phyloP scores from a whole-genome alignment of 2,888 invertebrate genomes.

The Caenorhabditis sulstoni region DNA sequence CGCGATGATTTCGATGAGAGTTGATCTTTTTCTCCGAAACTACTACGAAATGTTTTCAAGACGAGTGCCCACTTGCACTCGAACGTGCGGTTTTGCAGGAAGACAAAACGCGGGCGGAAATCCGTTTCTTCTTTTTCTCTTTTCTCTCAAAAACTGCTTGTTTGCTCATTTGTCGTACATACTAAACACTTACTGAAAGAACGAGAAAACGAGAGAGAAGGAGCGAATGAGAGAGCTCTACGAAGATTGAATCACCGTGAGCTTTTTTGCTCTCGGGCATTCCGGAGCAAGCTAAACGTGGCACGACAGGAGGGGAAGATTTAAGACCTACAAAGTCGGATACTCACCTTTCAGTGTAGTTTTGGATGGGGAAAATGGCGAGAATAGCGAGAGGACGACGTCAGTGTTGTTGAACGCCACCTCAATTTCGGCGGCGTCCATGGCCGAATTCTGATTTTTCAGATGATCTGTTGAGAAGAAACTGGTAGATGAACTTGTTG shows the following conservation, averaged over 20 bases:
- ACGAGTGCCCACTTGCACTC: slow-evolving; percentile 17
- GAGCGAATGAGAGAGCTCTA: too few relatives aligned
- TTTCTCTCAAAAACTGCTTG: slow-evolving; percentile 27
- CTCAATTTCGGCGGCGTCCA: slow-evolving; percentile 69
- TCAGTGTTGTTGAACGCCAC: slow-evolving; percentile 64
- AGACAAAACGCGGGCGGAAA: slow-evolving; percentile 26
- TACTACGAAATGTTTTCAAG: too few relatives aligned
- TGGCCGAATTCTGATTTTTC: slow-evolving; percentile 5
- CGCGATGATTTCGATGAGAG: too few relatives aligned
- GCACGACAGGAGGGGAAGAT: too few relatives aligned
- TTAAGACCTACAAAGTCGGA: background rate
- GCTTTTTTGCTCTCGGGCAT: too few relatives aligned
- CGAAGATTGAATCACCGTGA: slow-evolving; percentile 34
- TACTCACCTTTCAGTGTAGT: slow-evolving; percentile 59
- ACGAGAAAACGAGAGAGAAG: too few relatives aligned
- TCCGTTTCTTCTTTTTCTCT: slow-evolving; percentile 8
- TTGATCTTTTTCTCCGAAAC: too few relatives aligned
- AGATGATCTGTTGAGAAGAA: slow-evolving; percentile 1
- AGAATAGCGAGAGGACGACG: slow-evolving; percentile 65
- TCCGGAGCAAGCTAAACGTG: background rate
- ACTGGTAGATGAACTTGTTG: background rate
- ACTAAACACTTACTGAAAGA: slow-evolving; percentile 32
- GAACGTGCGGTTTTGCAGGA: slow-evolving; percentile 52
- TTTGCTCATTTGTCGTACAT: slow-evolving; percentile 52
- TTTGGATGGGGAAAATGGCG: slow-evolving; percentile 46